Evolutionary conservation across 2,888 invertebrate genomes (phyloP), one percentile per base, ranked within the genome.

Genomic region (Trypoxylon attenuatum): DNA sequence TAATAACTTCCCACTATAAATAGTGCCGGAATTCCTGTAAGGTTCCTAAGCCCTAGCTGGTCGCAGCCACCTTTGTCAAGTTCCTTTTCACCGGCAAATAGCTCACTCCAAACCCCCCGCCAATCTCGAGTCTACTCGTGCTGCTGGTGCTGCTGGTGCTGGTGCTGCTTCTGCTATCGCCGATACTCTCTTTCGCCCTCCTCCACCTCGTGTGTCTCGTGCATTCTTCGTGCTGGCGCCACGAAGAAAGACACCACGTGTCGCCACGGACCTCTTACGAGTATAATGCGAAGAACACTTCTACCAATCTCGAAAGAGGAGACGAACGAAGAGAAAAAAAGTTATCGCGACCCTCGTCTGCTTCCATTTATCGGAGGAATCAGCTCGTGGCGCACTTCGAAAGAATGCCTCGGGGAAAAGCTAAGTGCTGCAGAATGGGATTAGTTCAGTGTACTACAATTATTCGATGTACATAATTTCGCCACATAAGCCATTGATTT

Each of bases 1-100:
- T 69, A 66, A 69, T 66, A 66, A 66, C 60, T 54, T 13, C 49
- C 29, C 38, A 6, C 69, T 68, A 63, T 63, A 63, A 69, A 69
- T 69, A 69, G 52, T 49, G 50, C 29, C 51, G 54, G 60, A 61
- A 69, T 60, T 64, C 60, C 52, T 69, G 41, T 45, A 43, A 46
- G 60, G n/a, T n/a, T n/a, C n/a, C n/a, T n/a, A n/a, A n/a, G n/a
- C n/a, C 50, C 69, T 60, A 50, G 55, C 55, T 23, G n/a, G 45
- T 65, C 39, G 52, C 56, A 54, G 39, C 64, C 53, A 60, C 70
- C 60, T 60, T 64, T 69, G 69, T 61, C 56, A 58, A 51, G 59
- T 16, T 50, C 43, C 68, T 69, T 67, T 69, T 68, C 67, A 66
- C 67, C n/a, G n/a, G 46, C 66, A 46, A 45, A 45, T 39, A 47